Evolutionary conservation across 1,140 invertebrate species (phyloP), one percentile per base, ranked within the genome.

Genomic region (Drosophila sp.): DNA sequence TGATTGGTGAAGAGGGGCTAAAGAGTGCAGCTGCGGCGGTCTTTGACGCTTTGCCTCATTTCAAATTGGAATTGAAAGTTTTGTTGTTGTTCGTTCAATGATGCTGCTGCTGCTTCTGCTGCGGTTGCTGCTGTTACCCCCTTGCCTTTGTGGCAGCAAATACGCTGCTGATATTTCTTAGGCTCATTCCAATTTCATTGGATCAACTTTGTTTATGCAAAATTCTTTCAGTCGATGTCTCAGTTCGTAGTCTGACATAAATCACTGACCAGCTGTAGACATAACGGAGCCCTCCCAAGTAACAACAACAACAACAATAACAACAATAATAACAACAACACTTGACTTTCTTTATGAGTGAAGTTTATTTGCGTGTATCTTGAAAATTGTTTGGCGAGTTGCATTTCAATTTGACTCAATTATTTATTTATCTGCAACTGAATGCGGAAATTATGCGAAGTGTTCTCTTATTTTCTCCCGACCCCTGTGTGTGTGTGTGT

Each of bases 371-470:
- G 82, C 83, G 83, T 87, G 82, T 71, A 59, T 66, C 58, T 64
- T 48, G 70, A 67, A 67, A 87, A 87, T 89, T 87, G 83, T 87
- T 87, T 87, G 80, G 83, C 76, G 83, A 82, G 83, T 76, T 87
- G 83, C 83, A 87, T 87, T 87, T 87, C 83, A 87, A 87, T 87
- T 87, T 87, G 83, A 87, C 83, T 87, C 83, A 87, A 87, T 87
- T 87, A 87, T 87, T 87, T 87, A 87, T 87, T 87, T 87, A 87
- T 87, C 83, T 87, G 58, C 82, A 81, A 82, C 72, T 89, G 83
- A 87, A 87, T 87, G 82, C 82, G 83, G 83, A 87, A 87, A 87
- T 82, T 87, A 87, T 87, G 75, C 81, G 82, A 79, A 84, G 66
- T 65, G 48, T 34, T 64, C 16, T 11, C 46, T 13, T 34, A n/a